Conservation (phyloP, 2,113 vertebrate species). For the Axis porcinus region DNA sequence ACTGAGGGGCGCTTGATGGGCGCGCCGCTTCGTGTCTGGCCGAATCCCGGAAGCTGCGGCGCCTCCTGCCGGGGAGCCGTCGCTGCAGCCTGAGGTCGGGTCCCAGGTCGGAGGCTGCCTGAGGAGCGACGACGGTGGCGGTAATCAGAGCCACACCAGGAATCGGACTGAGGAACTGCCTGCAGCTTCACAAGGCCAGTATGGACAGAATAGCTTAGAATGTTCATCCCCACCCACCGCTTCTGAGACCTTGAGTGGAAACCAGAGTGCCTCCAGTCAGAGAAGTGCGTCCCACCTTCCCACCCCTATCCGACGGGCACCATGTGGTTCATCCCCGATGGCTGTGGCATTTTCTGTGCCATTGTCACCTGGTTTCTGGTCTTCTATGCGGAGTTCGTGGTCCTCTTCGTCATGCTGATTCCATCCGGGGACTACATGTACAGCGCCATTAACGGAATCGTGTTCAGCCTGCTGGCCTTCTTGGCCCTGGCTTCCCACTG, state of each 20-base stretch:
- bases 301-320: conserved; percentile 77
- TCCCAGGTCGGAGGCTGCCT: neutral
- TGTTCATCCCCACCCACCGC: conserved; percentile 88
- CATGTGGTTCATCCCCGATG: conserved; percentile 98
- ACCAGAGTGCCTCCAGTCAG: conserved; percentile 94
- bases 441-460: conserved; percentile 90
- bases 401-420: conserved; percentile 95
- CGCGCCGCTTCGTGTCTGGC: neutral
- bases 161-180: neutral
- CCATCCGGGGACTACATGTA: conserved; percentile 90
- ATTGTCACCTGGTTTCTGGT: conserved; percentile 97
- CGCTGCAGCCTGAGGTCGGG: neutral
- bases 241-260: conserved; percentile 96
- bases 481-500: conserved; percentile 94
- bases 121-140: neutral
- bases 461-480: conserved; percentile 94
- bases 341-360: conserved; percentile 95
- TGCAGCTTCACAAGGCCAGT: conserved; percentile 73
- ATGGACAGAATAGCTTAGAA: conserved; percentile 87
- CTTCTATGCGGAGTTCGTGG: conserved; percentile 96
- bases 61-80: neutral
- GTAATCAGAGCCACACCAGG: neutral
- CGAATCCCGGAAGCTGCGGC: neutral
- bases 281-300: conserved; percentile 93
- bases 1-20: neutral